Base-by-base conservation (phyloP, 2,797 vertebrate genomes). In the Sylvia borin region DNA sequence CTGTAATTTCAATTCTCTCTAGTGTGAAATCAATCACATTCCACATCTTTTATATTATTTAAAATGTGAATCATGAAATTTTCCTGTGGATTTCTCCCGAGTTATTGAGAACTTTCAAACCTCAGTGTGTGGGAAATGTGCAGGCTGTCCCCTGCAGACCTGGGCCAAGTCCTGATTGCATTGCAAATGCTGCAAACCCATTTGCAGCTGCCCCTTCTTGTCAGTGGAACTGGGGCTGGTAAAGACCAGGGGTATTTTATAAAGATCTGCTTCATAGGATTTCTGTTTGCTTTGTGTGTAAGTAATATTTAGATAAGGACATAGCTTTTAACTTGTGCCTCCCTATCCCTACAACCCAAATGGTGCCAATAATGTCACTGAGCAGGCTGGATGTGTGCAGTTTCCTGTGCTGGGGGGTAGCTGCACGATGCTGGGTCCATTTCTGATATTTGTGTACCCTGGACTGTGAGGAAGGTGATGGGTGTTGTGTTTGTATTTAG, bases 41-140 rank as follows among this genome's bases (percentile, higher is more conserved):
- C 81, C 68, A 89, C 78, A 72, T 80, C 84, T 93, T 94, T 92
- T 96, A 71, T 95, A 93, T 95, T 95, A 94, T 95, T 97, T 94
- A 94, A 81, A 82, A 82, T 58, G 81, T 57, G 94, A 93, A 71
- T 65, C 84, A 88, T 93, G 74, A 93, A 21, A 74, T 91, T 87
- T 94, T 89, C 55, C 45, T 25, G 50, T 32, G 74, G 13, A 10
- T 90, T 92, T 87, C 67, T 96, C 71, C 72, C 1, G 22, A 43
- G 85, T 80, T 91, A 13, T 38, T 0, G 25, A 55, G 68, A 73
- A 74, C 61, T 89, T 71, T 61, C 60, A 47, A 54, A 27, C 42
- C 14, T 62, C 3, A 34, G 34, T 3, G 26, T 67, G 67, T 48
- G 61, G 86, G 83, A 27, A 70, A 20, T 31, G 31, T 6, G 15